Evolutionary conservation across 2,113 vertebrate species (phyloP), one percentile per base, ranked within the genome.

Genomic region (Sinocyclocheilus anshuiensis): DNA sequence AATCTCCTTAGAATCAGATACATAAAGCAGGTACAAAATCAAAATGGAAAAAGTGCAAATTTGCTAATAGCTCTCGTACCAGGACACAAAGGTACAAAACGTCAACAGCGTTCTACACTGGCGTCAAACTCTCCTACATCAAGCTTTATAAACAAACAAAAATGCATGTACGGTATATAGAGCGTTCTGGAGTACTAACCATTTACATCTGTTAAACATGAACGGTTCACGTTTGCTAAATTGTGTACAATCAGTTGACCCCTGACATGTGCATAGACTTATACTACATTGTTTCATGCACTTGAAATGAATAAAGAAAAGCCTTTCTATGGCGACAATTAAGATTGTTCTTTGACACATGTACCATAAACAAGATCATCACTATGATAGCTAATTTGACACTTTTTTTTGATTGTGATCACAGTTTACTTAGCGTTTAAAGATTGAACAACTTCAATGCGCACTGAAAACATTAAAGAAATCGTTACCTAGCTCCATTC

Each of bases 41-140:
- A 61, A 90, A 86, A 89, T 85, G 78, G 63, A 82, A 87, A 71
- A 85, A 84, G 86, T 88, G 89, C 83, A 87, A 84, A 57, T 84
- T 63, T 77, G 86, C 87, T 87, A 88, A 84, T 75, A 86, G 88
- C 77, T 88, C 81, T 88, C 42, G 88, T 89, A 86, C 84, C 61
- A 65, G 42, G 86, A 87, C 85, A 36, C 48, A 59, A 87, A 26
- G 74, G 61, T 85, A 85, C 83, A 75, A 85, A 87, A 84, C 75
- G 36, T 76, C 55, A 36, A 57, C n/a, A 36, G 67, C 67, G 33
- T 42, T 72, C 69, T 65, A 83, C 50, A 71, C 59, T 77, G 76
- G 69, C 33, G 15, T 22, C 18, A n/a, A 74, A 74, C 78, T 77
- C 26, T 59, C 77, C 50, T 78, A 83, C 50, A 2, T 39, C 69